A percentile compares a stretch with the other conserved stretches of the same genome.
Conservation (phyloP, 2,113 vertebrate genomes). For the Epinephelus fuscoguttatus region DNA sequence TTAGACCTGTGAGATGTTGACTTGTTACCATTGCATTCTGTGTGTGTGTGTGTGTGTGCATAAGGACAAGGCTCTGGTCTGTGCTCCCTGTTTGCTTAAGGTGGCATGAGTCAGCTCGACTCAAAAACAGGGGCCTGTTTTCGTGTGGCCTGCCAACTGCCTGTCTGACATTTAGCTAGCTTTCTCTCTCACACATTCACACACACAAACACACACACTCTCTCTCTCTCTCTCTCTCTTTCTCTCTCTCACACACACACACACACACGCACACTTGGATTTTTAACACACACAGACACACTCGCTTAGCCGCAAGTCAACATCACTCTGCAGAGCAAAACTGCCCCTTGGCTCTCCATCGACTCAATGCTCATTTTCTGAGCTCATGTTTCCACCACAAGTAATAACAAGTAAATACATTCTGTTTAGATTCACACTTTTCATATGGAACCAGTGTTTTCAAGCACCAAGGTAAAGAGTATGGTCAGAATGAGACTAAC, state of each 20-base stretch:
- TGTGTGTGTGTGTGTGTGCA: conserved; percentile 37
- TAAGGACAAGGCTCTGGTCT: conserved; percentile 83
- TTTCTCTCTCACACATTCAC: conserved; percentile 38
- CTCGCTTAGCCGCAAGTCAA: conserved; percentile 56
- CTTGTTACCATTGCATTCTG: conserved; percentile 65
- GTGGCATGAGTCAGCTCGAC: conserved; percentile 80
- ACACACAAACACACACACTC: conserved; percentile 9
- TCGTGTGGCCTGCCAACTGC: conserved; percentile 73
- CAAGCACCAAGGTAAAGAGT: not conserved
- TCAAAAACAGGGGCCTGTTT: conserved; percentile 82
- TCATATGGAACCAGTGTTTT: conserved; percentile 4
- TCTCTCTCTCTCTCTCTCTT: conserved; percentile 28
- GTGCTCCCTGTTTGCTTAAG: conserved; percentile 84
- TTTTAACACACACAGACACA: conserved; percentile 3
- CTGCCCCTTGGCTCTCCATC: conserved; percentile 36
- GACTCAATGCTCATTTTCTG: conserved; percentile 45
- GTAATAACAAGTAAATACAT: conserved; percentile 48
- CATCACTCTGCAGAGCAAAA: conserved; percentile 24
- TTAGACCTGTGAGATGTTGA: conserved; percentile 78
- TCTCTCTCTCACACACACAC: not conserved
- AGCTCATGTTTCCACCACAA: conserved; percentile 55
- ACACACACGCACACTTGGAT: not conserved
- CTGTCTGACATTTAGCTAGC: conserved; percentile 75
- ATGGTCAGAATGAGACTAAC: not conserved
- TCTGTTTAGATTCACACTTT: conserved; percentile 3